These are phyloP conservation scores for Dyspetes luteomarginatus DNA, from an alignment of 2,888 invertebrate species.

Conservation along the genomic window DNA sequence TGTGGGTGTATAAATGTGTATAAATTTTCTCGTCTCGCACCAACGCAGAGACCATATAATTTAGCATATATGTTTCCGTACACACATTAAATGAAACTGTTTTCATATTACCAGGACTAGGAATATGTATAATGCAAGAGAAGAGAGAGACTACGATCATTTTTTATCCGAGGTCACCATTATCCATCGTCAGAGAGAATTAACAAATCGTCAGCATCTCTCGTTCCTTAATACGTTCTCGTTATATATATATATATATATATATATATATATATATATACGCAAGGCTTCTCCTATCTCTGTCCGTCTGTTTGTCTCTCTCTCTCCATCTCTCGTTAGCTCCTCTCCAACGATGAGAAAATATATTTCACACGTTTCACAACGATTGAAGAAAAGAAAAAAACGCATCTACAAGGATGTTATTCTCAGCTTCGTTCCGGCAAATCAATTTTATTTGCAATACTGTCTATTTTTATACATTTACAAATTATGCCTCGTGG, in stretches of 20 bases:
- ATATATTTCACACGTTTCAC: constrained; percentile 38
- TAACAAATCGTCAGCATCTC: constrained; percentile 48
- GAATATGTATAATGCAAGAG: constrained; percentile 18
- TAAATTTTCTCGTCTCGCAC: constrained; percentile 44
- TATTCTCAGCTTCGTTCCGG: constrained; percentile 4
- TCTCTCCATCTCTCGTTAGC: neutral
- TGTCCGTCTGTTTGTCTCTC: neutral
- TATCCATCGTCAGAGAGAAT: constrained; percentile 44
- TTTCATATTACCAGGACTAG: constrained; percentile 38
- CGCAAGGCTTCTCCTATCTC: neutral
- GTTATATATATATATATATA: constrained; percentile 8
- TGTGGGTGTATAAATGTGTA: constrained; percentile 47
- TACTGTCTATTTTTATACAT: neutral
- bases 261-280: no score
- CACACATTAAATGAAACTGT: constrained; percentile 56
- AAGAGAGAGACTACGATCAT: constrained; percentile 9
- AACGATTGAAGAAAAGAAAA: constrained; percentile 13
- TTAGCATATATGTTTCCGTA: constrained; percentile 1
- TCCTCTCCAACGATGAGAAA: constrained; percentile 25
- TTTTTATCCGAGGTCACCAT: constrained; percentile 30
- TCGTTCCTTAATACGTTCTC: constrained; percentile 20
- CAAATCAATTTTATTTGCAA: constrained; percentile 16
- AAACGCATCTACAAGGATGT: neutral
- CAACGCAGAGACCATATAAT: constrained; percentile 3
- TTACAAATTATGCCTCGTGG: neutral